Evolutionary conservation across 2,113 vertebrate species (phyloP).

Genomic region (Turdus rufiventris): DNA sequence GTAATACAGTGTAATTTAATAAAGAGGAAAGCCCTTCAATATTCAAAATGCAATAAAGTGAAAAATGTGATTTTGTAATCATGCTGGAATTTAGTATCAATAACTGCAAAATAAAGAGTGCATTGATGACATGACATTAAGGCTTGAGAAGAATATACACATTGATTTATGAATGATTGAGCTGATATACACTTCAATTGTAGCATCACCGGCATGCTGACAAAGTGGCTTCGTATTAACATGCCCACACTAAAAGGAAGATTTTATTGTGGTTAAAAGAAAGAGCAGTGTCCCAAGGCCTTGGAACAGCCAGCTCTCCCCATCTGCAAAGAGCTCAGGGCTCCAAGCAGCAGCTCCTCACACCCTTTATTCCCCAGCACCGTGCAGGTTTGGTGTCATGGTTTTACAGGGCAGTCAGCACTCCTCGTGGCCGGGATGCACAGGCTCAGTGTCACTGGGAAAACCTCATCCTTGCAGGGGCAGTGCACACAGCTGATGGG

Average conservation of each 20-base stretch:
- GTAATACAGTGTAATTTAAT: conserved; percentile 69
- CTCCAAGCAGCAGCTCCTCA: background rate
- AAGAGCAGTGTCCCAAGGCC: background rate
- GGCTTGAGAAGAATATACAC: conserved; percentile 21
- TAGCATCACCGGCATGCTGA: conserved; percentile 9
- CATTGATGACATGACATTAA: conserved; percentile 39
- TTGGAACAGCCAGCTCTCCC: background rate
- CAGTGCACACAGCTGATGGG: background rate
- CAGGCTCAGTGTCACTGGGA: conserved; percentile 14
- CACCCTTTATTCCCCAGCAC: background rate
- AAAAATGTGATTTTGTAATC: conserved; percentile 64
- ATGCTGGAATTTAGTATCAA: conserved; percentile 67
- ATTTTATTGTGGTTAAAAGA: conserved; percentile 21
- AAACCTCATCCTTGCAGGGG: background rate
- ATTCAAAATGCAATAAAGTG: conserved; percentile 68
- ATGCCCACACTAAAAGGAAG: background rate
- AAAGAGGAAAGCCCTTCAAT: conserved; percentile 21
- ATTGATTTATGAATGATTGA: conserved; percentile 29
- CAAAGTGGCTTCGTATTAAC: conserved; percentile 40
- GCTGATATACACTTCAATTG: conserved; percentile 21
- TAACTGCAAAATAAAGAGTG: conserved; percentile 48
- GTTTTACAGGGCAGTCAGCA: background rate
- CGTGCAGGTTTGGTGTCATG: background rate
- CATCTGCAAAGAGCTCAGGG: background rate
- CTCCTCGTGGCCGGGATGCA: background rate